phyloP scores from a whole-genome alignment of 2,113 vertebrate genomes.

The Opisthocomus hoazin region DNA sequence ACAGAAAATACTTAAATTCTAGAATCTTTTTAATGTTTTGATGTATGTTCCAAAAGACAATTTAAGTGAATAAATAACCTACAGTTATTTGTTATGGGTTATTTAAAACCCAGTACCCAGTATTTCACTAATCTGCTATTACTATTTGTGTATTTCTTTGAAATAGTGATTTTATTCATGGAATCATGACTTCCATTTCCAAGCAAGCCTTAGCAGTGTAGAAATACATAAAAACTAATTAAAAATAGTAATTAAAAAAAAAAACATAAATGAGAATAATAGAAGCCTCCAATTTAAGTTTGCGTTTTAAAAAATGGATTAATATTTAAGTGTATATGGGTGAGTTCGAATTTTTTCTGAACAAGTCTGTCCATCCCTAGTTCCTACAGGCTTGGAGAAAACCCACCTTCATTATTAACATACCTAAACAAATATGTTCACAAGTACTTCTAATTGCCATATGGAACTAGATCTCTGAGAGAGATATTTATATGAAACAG shows the following conservation, averaged over 20 bases:
- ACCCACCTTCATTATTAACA: conserved; percentile 57
- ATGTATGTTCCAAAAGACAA: not conserved
- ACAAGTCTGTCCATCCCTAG: not conserved
- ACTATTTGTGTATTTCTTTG: not conserved
- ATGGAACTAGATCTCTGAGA: conserved; percentile 63
- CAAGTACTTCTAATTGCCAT: conserved; percentile 73
- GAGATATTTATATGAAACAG: conserved; percentile 70
- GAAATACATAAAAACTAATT: not conserved
- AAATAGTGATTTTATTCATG: not conserved
- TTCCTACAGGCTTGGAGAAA: conserved; percentile 33
- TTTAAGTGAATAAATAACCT: not conserved
- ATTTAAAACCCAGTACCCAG: not conserved
- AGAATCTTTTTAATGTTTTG: not conserved
- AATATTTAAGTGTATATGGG: not conserved
- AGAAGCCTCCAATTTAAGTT: not conserved
- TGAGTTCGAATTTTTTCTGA: not conserved
- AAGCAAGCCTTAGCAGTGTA: not conserved
- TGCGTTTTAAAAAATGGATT: not conserved
- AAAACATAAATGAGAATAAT: not conserved
- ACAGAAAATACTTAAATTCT: not conserved
- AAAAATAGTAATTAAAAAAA: not conserved
- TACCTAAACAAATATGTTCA: conserved; percentile 53
- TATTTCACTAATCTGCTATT: not conserved
- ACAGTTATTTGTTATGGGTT: not conserved
- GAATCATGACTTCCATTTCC: not conserved